A percentile compares a stretch with the other conserved stretches of the same genome.
phyloP scores from a whole-genome alignment of 2,888 invertebrate species.

The Plagodis pulveraria region DNA sequence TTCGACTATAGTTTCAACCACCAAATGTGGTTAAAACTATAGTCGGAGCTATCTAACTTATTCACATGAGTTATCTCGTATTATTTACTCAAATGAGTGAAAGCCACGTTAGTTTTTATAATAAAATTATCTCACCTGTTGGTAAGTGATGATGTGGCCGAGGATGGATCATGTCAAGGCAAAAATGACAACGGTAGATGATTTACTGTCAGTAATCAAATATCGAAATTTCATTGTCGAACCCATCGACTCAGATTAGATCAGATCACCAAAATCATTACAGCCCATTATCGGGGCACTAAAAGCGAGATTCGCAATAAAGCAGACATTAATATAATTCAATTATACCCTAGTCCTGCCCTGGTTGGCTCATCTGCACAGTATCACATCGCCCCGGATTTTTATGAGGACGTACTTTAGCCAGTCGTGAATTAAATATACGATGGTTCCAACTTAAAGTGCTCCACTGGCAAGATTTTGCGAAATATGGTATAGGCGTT shows the following conservation, averaged over 20 bases:
- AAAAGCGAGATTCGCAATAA: constrained; percentile 81
- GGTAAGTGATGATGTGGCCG: no score
- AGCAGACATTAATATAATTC: constrained; percentile 79
- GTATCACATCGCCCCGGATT: constrained; percentile 76
- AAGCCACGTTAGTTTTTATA: no score
- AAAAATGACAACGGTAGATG: no score
- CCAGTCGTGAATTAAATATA: constrained; percentile 81
- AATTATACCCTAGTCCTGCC: constrained; percentile 73
- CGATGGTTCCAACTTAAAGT: constrained; percentile 77
- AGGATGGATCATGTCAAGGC: no score
- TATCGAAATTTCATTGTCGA: not conserved
- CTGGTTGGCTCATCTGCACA: constrained; percentile 81
- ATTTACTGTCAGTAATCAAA: no score
- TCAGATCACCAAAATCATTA: constrained; percentile 67
- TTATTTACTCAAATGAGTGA: no score
- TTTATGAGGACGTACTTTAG: constrained; percentile 82
- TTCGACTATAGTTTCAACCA: no score
- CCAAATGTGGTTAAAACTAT: no score
- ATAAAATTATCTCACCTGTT: no score
- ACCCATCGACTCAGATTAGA: constrained; percentile 32
- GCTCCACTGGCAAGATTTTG: constrained; percentile 78
- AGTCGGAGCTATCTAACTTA: no score
- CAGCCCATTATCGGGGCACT: constrained; percentile 72
- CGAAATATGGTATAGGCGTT: constrained; percentile 66
- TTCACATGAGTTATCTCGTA: no score